Base-by-base conservation (phyloP, 2,797 vertebrate species). In the Urophycis tenuis region DNA sequence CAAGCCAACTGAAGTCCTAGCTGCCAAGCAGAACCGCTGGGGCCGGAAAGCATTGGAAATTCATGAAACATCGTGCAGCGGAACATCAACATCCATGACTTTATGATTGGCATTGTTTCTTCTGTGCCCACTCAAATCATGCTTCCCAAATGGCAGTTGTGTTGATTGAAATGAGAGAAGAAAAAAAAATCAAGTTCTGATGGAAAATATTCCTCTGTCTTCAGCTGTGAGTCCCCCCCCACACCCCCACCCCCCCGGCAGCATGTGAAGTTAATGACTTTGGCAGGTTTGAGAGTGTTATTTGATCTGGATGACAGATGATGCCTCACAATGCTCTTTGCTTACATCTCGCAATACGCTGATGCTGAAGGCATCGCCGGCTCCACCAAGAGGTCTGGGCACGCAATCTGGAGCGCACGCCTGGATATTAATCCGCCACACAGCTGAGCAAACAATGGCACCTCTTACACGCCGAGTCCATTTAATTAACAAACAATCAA, bases 211-310 rank as follows among this genome's bases (percentile, higher is more conserved):
- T 83, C 82, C 74, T 85, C 84, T 86, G 82, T 86, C 84, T 83
- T 76, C 84, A 77, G 85, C 85, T 80, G 84, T 71, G 39, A 87
- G 76, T 75, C 81, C 75, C 78, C 39, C 6, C 39, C 39, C 6
- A 5, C 39, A 4, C 39, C 39, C 39, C 39, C 53, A n/a, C 53
- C 53, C 53, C 53, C 53, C 45, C 81, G 80, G 83, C 85, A 89
- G 83, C 80, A 85, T 90, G 86, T 81, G 83, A 89, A 91, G 90
- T 90, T 86, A 91, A 90, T 90, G 87, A 87, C 82, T 88, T 87
- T 87, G 89, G 84, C 85, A 84, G 81, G 82, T 80, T 11, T 69
- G 81, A 77, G 80, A 84, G 84, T 84, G 76, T 84, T 91, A 88
- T 91, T 91, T 91, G 87, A 90, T 90, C 83, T 84, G 83, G 83